phyloP scores from a whole-genome alignment of 2,797 vertebrate genomes.

The Gymnoscopelus braueri region DNA sequence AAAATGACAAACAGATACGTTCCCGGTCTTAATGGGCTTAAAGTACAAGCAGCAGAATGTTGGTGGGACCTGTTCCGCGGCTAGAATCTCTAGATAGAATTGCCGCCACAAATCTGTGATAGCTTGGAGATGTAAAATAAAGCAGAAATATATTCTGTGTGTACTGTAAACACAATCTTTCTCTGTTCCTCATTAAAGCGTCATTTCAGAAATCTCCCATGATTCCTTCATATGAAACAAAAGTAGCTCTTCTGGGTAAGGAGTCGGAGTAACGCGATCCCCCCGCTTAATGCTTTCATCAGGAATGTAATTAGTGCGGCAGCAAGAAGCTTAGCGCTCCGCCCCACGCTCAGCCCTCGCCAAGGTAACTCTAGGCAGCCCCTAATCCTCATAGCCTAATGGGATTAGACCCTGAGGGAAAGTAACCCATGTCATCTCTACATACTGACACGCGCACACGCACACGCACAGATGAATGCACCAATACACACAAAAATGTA shows the following conservation, averaged over 20 bases:
- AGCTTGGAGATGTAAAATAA: conserved; percentile 28
- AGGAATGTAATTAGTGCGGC: conserved; percentile 80
- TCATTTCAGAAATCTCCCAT: conserved; percentile 32
- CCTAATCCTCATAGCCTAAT: conserved; percentile 80
- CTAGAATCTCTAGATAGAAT: conserved; percentile 29
- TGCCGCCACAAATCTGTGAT: conserved; percentile 25
- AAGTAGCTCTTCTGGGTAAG: conserved; percentile 29
- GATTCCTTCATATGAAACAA: conserved; percentile 52
- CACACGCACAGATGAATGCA: conserved; percentile 13
- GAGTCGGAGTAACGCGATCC: conserved; percentile 30
- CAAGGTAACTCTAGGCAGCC: conserved; percentile 73
- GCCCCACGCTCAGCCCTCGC: conserved; percentile 60
- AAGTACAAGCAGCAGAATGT: no score
- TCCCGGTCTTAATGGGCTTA: no score
- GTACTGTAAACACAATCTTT: conserved; percentile 14
- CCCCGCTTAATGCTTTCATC: conserved; percentile 72
- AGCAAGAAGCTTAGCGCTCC: conserved; percentile 72
- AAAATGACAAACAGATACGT: no score
- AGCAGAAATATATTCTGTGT: conserved; percentile 21
- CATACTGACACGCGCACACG: neutral
- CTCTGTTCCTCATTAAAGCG: conserved; percentile 32
- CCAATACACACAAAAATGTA: conserved; percentile 45
- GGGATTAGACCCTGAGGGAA: conserved; percentile 78
- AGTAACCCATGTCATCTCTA: conserved; percentile 70
- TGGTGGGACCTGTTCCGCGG: no score